Base-by-base conservation (phyloP, 2,888 invertebrate genomes). In the Oscheius sp. region DNA sequence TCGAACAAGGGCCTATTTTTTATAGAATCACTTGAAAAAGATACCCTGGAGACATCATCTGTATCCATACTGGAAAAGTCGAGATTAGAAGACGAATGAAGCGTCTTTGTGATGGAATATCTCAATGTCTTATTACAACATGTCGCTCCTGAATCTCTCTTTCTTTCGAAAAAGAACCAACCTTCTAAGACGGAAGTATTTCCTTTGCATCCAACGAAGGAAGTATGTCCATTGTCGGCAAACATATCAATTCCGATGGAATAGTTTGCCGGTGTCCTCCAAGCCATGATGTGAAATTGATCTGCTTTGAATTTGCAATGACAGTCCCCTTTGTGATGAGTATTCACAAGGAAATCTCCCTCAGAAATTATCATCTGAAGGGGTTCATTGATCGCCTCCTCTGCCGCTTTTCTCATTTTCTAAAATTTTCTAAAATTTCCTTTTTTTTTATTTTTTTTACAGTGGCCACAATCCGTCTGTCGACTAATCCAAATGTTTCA, bases 91-190 rank as follows among this genome's bases (percentile, higher is more conserved):
- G 30, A n/a, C 14, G 8, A 17, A 9, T 54, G 54, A 22, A 54
- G 33, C 17, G 32, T 54, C 32, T 54, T 54, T n/a, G 32, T 30
- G 72, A 72, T 69, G 41, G 20, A 61, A 44, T 22, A 36, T n/a
- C n/a, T n/a, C n/a, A 75, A 47, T n/a, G 64, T 69, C 36, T 72
- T 71, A 57, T 73, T 68, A 32, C 75, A 75, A 57, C 72, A 71
- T 36, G 36, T 36, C 36, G 8, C 36, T 47, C 47, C 47, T 22
- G 24, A 22, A 47, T 3, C 24, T 47, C 12, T 47, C 3, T 3
- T 47, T 22, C 22, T 12, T 47, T 12, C 24, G 2, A 22, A 17
- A 47, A 47, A 41, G 20, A 12, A 12, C 20, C 41, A 3, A 47
- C 47, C 47, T 47, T 47, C 47, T 24, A 47, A 24, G 14, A 9